Conservation (phyloP, 2,113 vertebrate genomes). For the Chascanopsetta lugubris region DNA sequence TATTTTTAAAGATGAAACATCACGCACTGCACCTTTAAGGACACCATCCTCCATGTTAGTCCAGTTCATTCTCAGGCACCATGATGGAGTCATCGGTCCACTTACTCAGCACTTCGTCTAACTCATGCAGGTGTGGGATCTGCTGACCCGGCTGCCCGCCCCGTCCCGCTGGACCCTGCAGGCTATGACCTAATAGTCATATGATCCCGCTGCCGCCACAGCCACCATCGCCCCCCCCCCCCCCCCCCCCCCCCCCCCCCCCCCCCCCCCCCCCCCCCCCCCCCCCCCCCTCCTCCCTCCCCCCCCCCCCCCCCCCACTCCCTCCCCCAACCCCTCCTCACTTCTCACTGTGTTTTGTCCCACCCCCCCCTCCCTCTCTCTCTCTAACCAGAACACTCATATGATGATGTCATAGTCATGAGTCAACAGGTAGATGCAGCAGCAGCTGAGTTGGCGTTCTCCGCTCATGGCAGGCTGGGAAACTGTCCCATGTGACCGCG, state of each 20-base stretch:
- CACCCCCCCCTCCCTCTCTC: neutral
- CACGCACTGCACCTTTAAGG: no score
- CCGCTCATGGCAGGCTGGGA: constrained; percentile 33
- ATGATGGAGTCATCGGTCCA: constrained; percentile 58
- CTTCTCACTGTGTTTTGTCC: constrained; percentile 25
- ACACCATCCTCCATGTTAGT: constrained; percentile 34
- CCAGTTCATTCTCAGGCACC: constrained; percentile 47
- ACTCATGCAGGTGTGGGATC: constrained; percentile 70
- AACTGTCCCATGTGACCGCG: constrained; percentile 40
- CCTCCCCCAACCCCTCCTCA: constrained; percentile 9
- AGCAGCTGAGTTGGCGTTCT: constrained; percentile 64
- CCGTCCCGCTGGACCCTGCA: constrained; percentile 46
- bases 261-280: constrained; percentile 16
- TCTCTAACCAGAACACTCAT: constrained; percentile 63
- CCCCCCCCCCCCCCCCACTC: constrained; percentile 16
- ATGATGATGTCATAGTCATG: constrained; percentile 69
- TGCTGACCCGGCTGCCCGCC: constrained; percentile 66
- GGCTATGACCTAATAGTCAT: constrained; percentile 71
- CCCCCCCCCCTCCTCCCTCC: constrained; percentile 4
- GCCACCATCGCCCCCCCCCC: constrained; percentile 18
- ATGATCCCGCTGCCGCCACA: constrained; percentile 41
- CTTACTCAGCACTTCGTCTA: constrained; percentile 61
- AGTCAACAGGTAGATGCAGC: constrained; percentile 72
- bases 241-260: constrained; percentile 6
- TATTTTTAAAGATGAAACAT: no score